Percentiles rank a stretch among this genome's conserved stretches.
These are phyloP conservation scores for Podiceps cristatus DNA, from an alignment of 2,113 vertebrate species.

Conservation along the genomic window DNA sequence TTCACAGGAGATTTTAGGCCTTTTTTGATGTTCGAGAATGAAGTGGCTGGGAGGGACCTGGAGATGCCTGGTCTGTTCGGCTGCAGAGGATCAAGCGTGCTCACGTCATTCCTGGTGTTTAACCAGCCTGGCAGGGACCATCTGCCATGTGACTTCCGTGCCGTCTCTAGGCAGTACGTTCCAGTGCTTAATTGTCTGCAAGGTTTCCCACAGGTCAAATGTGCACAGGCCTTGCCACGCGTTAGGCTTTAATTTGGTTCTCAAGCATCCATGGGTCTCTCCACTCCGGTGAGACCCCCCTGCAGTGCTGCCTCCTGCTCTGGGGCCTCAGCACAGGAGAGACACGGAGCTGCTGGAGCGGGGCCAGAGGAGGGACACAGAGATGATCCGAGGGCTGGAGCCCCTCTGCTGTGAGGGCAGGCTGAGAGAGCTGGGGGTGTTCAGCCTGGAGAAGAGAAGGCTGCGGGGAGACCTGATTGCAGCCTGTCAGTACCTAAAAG, in stretches of 20 bases:
- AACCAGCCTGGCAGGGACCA: background rate
- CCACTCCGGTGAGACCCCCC: no score
- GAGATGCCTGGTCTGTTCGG: background rate
- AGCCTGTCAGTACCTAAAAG: no score
- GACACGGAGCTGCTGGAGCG: no score
- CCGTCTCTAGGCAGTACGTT: background rate
- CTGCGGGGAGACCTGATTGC: no score
- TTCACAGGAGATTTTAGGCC: background rate
- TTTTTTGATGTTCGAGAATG: background rate
- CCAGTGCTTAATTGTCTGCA: background rate
- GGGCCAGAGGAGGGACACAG: no score
- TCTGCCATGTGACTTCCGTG: background rate
- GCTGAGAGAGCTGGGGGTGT: no score
- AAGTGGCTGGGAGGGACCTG: background rate
- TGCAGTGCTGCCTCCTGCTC: no score
- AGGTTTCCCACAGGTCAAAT: background rate
- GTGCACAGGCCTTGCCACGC: background rate
- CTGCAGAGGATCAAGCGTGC: background rate
- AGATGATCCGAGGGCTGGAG: no score
- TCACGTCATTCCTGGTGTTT: fast-evolving
- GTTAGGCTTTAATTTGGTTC: background rate
- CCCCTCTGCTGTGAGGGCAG: no score
- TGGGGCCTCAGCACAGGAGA: no score
- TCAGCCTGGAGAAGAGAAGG: no score
- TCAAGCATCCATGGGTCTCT: background rate